These are phyloP conservation scores for Metaphire vulgaris DNA, from an alignment of 1,140 invertebrate genomes.

Conservation along the genomic window DNA sequence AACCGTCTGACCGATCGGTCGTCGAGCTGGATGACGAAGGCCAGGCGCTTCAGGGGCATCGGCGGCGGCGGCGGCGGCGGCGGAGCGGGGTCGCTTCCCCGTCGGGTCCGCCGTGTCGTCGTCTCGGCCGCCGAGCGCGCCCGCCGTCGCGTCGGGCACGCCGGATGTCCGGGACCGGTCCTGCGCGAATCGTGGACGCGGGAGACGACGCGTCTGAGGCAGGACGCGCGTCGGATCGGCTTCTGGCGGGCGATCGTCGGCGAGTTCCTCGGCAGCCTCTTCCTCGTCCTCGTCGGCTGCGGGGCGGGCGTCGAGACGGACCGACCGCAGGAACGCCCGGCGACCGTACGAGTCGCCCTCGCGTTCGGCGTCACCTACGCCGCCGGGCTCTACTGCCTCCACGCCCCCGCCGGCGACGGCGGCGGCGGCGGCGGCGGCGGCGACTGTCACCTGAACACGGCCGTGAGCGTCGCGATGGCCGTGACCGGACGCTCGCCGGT, in stretches of 20 bases:
- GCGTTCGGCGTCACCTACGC: conserved; percentile 76
- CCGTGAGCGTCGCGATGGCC: conserved; percentile 54
- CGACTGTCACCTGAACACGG: conserved; percentile 77
- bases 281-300: conserved; percentile 74
- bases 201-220: conserved; percentile 24
- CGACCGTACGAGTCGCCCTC: conserved; percentile 68
- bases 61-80: too few relatives aligned
- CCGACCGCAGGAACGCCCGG: conserved; percentile 42
- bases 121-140: neutral
- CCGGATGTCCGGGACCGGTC: neutral
- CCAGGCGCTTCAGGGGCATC: neutral
- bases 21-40: neutral
- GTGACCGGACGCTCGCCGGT: conserved; percentile 6
- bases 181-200: neutral
- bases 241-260: conserved; percentile 71
- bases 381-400: conserved; percentile 56
- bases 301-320: conserved; percentile 58
- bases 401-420: conserved; percentile 56
- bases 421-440: conserved; percentile 57
- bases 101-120: neutral
- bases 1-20: neutral
- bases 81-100: neutral
- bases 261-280: conserved; percentile 76
- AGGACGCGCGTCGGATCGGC: conserved; percentile 51
- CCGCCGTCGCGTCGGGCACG: neutral